These are phyloP conservation scores for Ochotona curzoniae DNA, from an alignment of 2,113 vertebrate genomes.

Conservation along the genomic window DNA sequence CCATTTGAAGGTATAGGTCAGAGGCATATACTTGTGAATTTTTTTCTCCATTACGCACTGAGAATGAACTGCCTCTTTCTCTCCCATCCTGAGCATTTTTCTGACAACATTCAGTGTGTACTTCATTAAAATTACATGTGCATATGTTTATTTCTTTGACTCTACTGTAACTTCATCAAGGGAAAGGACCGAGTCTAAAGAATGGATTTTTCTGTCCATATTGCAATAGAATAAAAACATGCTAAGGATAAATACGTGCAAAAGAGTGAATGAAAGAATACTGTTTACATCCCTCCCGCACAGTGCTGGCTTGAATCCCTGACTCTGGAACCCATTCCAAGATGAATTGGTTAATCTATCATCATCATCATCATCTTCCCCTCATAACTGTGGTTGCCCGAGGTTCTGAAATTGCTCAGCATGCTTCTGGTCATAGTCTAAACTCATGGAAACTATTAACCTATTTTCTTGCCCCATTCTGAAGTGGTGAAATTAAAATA, in stretches of 20 bases:
- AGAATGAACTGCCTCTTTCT: not conserved
- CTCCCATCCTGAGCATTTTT: not conserved
- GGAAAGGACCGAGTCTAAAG: not conserved
- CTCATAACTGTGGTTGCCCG: conserved; percentile 25
- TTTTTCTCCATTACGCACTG: not conserved
- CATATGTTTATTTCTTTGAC: not conserved
- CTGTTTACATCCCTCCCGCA: not conserved
- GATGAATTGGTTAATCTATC: conserved; percentile 57
- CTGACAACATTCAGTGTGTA: not conserved
- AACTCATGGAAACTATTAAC: conserved; percentile 74
- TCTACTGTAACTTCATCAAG: not conserved
- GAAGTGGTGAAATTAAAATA: conserved; percentile 75
- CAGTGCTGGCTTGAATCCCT: not conserved
- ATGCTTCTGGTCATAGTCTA: conserved; percentile 67
- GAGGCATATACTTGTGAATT: not conserved
- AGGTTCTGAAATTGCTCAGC: conserved; percentile 59
- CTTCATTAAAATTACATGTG: not conserved
- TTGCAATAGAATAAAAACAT: not conserved
- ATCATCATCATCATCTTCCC: not conserved
- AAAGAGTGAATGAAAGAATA: conserved; percentile 51
- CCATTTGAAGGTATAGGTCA: not conserved
- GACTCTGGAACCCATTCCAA: conserved; percentile 19
- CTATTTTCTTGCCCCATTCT: conserved; percentile 53
- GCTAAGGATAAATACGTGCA: not conserved
- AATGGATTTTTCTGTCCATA: not conserved